A percentile compares a stretch with the other conserved stretches of the same genome.
These are phyloP conservation scores for Spisula solida DNA, from an alignment of 2,888 invertebrate genomes.

Conservation along the genomic window DNA sequence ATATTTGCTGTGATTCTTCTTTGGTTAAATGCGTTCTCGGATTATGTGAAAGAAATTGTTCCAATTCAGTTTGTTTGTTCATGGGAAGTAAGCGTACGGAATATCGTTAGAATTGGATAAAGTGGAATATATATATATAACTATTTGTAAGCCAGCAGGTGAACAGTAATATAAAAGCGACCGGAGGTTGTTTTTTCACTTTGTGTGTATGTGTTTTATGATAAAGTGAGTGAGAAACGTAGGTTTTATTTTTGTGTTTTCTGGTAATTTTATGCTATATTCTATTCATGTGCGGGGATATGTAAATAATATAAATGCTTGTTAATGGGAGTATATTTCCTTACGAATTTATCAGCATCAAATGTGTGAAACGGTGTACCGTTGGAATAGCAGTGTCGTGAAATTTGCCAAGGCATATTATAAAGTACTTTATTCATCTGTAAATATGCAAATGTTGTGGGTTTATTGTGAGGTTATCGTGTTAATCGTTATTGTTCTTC, in stretches of 20 bases:
- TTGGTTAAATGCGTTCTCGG: conserved; percentile 33
- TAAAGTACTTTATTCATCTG: conserved; percentile 27
- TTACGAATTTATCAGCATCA: conserved; percentile 33
- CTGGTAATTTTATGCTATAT: conserved; percentile 11
- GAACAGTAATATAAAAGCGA: not conserved
- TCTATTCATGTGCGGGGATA: not conserved
- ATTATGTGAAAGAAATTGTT: conserved; percentile 3
- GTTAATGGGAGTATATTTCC: not conserved
- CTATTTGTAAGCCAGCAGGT: conserved; percentile 1
- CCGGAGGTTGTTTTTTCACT: not conserved
- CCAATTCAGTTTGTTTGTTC: conserved; percentile 33
- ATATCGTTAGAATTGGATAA: conserved; percentile 2
- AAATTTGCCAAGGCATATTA: conserved; percentile 32
- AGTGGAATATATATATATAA: conserved; percentile 4
- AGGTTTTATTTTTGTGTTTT: conserved; percentile 11
- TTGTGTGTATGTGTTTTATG: not conserved
- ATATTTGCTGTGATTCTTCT: not conserved
- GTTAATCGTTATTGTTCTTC: conserved; percentile 43
- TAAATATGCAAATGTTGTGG: conserved; percentile 66
- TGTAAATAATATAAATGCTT: not conserved
- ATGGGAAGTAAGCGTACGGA: conserved; percentile 17
- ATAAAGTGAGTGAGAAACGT: not conserved
- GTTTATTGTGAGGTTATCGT: conserved; percentile 56
- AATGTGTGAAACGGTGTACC: conserved; percentile 44
- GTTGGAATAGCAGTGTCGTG: conserved; percentile 43